phyloP scores from a whole-genome alignment of 2,113 vertebrate genomes.

The Archocentrus centrarchus region DNA sequence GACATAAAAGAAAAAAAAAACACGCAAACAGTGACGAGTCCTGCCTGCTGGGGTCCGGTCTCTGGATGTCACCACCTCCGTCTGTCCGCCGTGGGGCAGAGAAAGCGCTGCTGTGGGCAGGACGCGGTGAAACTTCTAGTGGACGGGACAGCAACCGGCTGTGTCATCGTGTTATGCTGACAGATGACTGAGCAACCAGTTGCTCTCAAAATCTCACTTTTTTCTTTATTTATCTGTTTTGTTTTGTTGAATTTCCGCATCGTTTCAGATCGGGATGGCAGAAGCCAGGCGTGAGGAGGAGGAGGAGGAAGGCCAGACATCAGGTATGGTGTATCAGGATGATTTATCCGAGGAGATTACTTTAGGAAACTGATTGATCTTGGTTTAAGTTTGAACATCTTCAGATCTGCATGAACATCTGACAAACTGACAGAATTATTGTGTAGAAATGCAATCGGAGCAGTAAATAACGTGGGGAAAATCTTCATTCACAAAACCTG shows the following conservation, averaged over 20 bases:
- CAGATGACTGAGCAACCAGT: not conserved
- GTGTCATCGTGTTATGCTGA: not conserved
- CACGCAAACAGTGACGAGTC: not conserved
- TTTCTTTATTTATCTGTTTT: not conserved
- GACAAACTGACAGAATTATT: not conserved
- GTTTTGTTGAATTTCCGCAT: not conserved
- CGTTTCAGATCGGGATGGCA: slow-evolving; percentile 77
- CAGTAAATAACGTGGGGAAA: not conserved
- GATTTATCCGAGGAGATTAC: not conserved
- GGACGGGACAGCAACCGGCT: not conserved
- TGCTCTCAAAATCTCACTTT: not conserved
- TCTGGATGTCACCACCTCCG: slow-evolving; percentile 46
- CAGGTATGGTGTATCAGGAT: slow-evolving; percentile 74
- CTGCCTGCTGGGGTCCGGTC: not conserved
- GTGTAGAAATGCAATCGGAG: not conserved
- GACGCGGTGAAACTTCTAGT: not conserved
- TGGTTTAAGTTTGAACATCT: not conserved
- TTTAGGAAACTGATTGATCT: not conserved
- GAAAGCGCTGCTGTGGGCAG: slow-evolving; percentile 8
- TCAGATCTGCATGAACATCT: too few species aligned
- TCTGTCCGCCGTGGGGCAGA: not conserved
- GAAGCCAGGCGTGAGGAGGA: slow-evolving; percentile 86
- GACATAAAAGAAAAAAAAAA: too few species aligned
- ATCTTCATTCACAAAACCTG: not conserved
- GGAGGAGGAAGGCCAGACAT: slow-evolving; percentile 75